Evolutionary conservation across 2,797 vertebrate species (phyloP).

Genomic region (Sebastes cheni): DNA sequence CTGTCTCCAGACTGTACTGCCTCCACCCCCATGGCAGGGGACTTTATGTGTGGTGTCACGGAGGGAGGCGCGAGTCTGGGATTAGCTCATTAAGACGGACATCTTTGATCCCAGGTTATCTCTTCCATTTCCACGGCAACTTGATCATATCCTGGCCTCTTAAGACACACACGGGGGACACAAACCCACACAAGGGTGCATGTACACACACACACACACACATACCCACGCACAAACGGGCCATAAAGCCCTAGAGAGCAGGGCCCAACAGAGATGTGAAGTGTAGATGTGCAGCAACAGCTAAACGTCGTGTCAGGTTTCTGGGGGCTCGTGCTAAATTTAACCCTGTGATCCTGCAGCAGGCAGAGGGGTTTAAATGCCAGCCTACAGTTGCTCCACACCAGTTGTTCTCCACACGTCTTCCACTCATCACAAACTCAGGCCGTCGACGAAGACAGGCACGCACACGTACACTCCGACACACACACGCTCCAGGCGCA

Average conservation of each 20-base stretch:
- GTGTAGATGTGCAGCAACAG: slow-evolving; percentile 98
- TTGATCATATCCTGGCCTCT: slow-evolving; percentile 71
- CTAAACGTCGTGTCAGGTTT: slow-evolving; percentile 97
- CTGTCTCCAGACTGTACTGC: slow-evolving; percentile 57
- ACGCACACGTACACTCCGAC: slow-evolving; percentile 53
- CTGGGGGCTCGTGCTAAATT: slow-evolving; percentile 96
- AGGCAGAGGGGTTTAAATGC: slow-evolving; percentile 98
- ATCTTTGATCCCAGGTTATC: slow-evolving; percentile 74
- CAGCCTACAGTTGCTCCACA: slow-evolving; percentile 95
- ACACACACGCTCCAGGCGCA: slow-evolving; percentile 45
- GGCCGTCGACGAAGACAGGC: slow-evolving; percentile 61
- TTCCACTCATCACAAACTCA: slow-evolving; percentile 81
- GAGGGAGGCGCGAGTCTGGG: slow-evolving; percentile 63
- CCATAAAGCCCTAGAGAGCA: slow-evolving; percentile 80
- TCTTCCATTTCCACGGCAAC: slow-evolving; percentile 72
- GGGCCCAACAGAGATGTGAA: slow-evolving; percentile 91
- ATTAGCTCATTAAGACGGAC: slow-evolving; percentile 76
- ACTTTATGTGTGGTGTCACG: slow-evolving; percentile 59
- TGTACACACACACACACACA: background rate
- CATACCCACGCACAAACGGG: slow-evolving; percentile 35
- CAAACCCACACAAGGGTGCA: slow-evolving; percentile 31
- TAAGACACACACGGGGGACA: slow-evolving; percentile 33
- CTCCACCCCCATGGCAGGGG: slow-evolving; percentile 10
- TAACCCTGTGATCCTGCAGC: slow-evolving; percentile 98
- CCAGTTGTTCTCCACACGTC: slow-evolving; percentile 87